These are phyloP conservation scores for Styela clava DNA, from an alignment of 23 tunicate species.

Conservation along the genomic window DNA sequence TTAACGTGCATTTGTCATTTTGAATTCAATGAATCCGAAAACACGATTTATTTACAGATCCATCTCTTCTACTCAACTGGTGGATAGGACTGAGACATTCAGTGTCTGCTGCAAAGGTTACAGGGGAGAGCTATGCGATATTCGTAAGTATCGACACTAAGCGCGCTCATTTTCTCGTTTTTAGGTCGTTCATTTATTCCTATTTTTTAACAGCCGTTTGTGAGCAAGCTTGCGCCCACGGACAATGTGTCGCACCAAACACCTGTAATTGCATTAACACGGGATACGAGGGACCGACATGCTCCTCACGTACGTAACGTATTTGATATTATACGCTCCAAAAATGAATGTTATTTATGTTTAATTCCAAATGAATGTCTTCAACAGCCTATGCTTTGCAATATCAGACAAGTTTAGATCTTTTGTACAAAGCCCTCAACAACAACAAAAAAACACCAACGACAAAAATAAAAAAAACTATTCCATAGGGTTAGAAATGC, in stretches of 20 bases:
- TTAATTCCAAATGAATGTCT: too few relatives aligned
- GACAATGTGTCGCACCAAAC: constrained; percentile 64
- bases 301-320: constrained; percentile 68
- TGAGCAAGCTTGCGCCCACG: constrained; percentile 47
- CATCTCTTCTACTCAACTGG: constrained; percentile 9
- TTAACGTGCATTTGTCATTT: too few relatives aligned
- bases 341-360: too few relatives aligned
- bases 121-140: constrained; percentile 58
- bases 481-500: too few relatives aligned
- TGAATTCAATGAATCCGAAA: too few relatives aligned
- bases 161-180: too few relatives aligned
- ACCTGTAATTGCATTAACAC: constrained; percentile 71
- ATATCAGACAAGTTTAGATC: too few relatives aligned
- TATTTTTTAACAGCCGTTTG: constrained; percentile 47
- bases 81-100: constrained; percentile 24
- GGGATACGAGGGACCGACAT: constrained; percentile 63
- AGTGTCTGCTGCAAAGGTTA: constrained; percentile 76
- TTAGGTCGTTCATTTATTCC: neutral
- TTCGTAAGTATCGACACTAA: constrained; percentile 28
- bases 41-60: constrained; percentile 29
- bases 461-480: too few relatives aligned
- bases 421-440: too few relatives aligned
- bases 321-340: too few relatives aligned
- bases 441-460: too few relatives aligned
- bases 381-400: too few relatives aligned